Base-by-base conservation (phyloP, 2,888 invertebrate species). In the Lasioglossum vierecki region DNA sequence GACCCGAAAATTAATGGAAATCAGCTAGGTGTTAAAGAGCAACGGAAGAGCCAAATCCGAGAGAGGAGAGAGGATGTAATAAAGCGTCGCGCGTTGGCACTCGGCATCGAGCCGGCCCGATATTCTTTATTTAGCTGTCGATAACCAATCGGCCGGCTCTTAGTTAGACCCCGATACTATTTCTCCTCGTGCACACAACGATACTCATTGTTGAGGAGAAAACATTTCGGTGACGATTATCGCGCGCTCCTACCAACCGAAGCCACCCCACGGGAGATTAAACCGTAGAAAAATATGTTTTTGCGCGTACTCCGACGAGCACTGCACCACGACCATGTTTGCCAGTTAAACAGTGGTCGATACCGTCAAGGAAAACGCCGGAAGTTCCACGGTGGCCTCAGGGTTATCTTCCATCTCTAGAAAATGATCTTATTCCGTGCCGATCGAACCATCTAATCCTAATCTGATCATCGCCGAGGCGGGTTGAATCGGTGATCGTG, bases 111-210 rank as follows among this genome's bases (percentile, higher is more conserved):
- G 68, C 76, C 77, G 84, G 74, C 35, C 80, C 84, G 87, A 88
- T 88, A 87, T 85, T 87, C 88, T 85, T 88, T 88, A 88, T 88
- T 87, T 88, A 88, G 88, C 83, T 70, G 80, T 79, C 84, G 86
- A 88, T 88, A 86, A 82, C 85, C 88, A 84, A 86, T 84, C 87
- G 84, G 83, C 46, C 70, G 79, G 57, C 76, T 85, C 84, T 85
- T 89, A 87, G 85, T 87, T 74, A 84, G 84, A 39, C 83, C 57
- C 53, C 79, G 80, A 85, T 84, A 79, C 79, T 79, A 79, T 86
- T 88, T 81, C 76, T 60, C 60, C 73, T 30, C 70, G 70, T 41
- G 66, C 70, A 63, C 71, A 80, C 82, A 88, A 82, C 82, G 46
- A 79, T 66, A 75, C 76, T 81, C 79, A 88, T 88, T 88, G 87